A percentile compares a stretch with the other conserved stretches of the same genome.
Evolutionary conservation across 2,797 vertebrate species (phyloP).

Genomic region (Coregonus sp.): DNA sequence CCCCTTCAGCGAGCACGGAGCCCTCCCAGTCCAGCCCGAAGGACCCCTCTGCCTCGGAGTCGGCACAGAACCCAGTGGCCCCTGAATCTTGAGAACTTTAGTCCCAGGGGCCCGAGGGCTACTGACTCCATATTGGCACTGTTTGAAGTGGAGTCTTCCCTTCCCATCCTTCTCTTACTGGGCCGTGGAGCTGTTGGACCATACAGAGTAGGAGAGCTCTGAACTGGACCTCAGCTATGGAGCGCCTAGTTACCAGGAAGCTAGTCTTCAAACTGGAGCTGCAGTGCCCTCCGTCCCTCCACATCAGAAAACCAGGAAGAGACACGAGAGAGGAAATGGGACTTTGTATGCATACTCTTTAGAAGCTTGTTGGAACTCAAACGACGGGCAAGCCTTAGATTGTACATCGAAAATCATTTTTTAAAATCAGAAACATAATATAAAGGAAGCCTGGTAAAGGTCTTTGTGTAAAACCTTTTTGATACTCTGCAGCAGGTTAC

Average conservation of each 20-base stretch:
- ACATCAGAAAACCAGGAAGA: not conserved
- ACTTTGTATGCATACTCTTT: conserved; percentile 70
- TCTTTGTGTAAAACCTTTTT: conserved; percentile 88
- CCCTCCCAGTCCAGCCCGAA: conserved; percentile 22
- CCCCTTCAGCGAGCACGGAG: not conserved
- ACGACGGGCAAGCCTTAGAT: conserved; percentile 87
- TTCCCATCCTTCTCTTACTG: conserved; percentile 5
- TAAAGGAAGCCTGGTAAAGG: conserved; percentile 71
- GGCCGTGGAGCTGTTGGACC: conserved; percentile 1
- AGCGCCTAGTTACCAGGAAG: not conserved
- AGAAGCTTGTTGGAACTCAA: conserved; percentile 79
- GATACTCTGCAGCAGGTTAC: conserved; percentile 88
- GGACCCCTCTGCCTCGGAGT: conserved; percentile 11
- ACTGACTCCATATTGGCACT: conserved; percentile 52
- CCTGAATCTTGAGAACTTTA: conserved; percentile 44
- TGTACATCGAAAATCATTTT: conserved; percentile 63
- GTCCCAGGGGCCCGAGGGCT: conserved; percentile 20
- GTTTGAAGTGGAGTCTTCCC: conserved; percentile 26
- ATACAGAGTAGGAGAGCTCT: not conserved
- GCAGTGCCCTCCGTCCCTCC: not conserved
- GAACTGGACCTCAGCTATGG: not conserved
- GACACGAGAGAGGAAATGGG: conserved; percentile 52
- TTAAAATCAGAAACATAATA: conserved; percentile 48
- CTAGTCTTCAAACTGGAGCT: not conserved
- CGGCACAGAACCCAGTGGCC: conserved; percentile 25